Percentiles rank a stretch among this genome's conserved stretches.
Conservation (phyloP, 92 coral and sea anemone genomes). For the Palythoa grandiflora region DNA sequence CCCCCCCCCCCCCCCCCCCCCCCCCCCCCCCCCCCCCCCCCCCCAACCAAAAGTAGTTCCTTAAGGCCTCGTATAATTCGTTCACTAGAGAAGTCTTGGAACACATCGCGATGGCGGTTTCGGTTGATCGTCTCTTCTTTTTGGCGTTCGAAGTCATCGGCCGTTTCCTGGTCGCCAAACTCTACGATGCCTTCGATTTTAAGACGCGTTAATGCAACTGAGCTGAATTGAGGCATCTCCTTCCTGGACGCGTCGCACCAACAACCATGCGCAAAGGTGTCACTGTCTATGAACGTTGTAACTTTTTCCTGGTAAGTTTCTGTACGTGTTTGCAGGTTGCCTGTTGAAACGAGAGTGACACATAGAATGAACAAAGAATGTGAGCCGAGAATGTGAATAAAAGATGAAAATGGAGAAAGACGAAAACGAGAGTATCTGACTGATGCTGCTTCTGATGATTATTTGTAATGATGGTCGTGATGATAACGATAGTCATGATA, state of each 20-base stretch:
- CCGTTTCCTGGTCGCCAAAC: constrained; percentile 84
- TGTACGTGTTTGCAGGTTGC: constrained; percentile 70
- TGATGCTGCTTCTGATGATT: no score
- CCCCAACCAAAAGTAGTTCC: no score
- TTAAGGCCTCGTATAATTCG: constrained; percentile 69
- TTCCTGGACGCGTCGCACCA: constrained; percentile 77
- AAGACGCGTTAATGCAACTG: constrained; percentile 69
- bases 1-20: no score
- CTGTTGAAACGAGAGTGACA: neutral
- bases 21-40: no score
- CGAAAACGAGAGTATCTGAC: no score
- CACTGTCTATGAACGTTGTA: constrained; percentile 62
- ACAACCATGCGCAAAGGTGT: constrained; percentile 63
- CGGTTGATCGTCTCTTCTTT: constrained; percentile 59
- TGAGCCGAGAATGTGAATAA: no score
- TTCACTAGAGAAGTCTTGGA: constrained; percentile 56
- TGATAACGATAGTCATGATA: no score
- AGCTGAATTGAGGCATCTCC: constrained; percentile 76
- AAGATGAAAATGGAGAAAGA: no score
- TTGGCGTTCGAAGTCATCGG: constrained; percentile 61
- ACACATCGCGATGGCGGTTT: constrained; percentile 69
- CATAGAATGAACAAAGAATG: no score
- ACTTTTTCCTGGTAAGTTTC: constrained; percentile 72
- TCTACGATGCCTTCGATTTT: constrained; percentile 62
- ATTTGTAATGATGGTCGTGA: no score